Evolutionary conservation across 2,113 vertebrate genomes (phyloP).

Genomic region (Microtus richardsoni): DNA sequence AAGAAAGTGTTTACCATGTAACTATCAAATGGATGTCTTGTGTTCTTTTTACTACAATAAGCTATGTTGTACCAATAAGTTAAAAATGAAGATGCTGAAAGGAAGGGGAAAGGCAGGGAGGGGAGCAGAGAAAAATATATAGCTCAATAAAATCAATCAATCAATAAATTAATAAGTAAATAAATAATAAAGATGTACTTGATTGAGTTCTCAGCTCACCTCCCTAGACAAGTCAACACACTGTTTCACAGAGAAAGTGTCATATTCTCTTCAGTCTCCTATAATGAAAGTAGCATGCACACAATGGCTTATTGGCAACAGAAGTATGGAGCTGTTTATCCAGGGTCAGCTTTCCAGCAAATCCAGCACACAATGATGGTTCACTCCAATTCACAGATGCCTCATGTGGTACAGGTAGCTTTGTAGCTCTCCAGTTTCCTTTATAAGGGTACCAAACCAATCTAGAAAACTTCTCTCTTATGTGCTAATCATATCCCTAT

Average conservation of each 20-base stretch:
- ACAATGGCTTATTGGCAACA: background rate
- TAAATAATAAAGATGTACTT: background rate
- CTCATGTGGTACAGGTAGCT: background rate
- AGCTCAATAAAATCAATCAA: no score
- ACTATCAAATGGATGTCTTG: background rate
- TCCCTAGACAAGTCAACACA: background rate
- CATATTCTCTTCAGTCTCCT: background rate
- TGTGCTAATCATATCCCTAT: background rate
- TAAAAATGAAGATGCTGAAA: background rate
- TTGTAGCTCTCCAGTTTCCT: rapidly evolving
- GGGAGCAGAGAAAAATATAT: no score
- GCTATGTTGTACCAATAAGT: background rate
- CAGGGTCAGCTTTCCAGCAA: background rate
- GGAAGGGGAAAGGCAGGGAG: no score
- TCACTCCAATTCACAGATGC: background rate
- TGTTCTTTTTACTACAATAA: background rate
- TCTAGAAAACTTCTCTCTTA: no score
- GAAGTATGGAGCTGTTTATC: background rate
- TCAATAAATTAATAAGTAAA: background rate
- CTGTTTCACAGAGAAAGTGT: background rate
- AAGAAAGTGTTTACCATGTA: background rate
- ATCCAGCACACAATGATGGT: rapidly evolving
- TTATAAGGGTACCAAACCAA: background rate
- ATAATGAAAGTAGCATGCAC: background rate
- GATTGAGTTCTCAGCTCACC: background rate